Evolutionary conservation across 2,113 vertebrate genomes (phyloP), one percentile per base, ranked within the genome.

Genomic region (Urocolius indicus): DNA sequence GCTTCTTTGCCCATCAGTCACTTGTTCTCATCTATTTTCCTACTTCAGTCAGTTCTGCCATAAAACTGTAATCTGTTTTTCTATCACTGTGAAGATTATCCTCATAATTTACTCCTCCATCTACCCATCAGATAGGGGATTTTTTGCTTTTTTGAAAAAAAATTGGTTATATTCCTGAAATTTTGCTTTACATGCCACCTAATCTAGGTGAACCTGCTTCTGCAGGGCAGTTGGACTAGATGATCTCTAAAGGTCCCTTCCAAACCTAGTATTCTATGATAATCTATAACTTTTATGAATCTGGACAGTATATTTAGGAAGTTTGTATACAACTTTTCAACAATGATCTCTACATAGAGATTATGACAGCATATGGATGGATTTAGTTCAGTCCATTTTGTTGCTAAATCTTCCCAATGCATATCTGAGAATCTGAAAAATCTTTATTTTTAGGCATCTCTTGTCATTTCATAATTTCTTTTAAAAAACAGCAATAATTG

Each of bases 1-100:
- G 63, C 88, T 93, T 92, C 90, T 79, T 86, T 92, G 76, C 63
- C 72, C 96, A 94, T 95, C 92, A 96, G 36, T 96, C 94, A 91
- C 72, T 89, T 71, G 16, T 86, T 97, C 93, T 87, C 24, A 86
- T 62, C 91, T 89, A 57, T 95, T 95, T 95, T 93, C 61, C 86
- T 61, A 88, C 63, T 93, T 93, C 72, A 94, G 26, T 61, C 93
- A 73, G 52, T 90, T 96, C 87, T 86, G 59, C 94, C 65, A 68
- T 84, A 90, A 94, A 96, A 90, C 82, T 90, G 32, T 77, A 90
- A 93, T 91, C 75, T 90, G 38, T 80, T 97, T 95, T 95, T 92
- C 93, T 83, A 7, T 84, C 65, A 16, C 52, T 88, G 45, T 69
- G 75, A 76, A 88, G 72, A 63, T 88, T 59, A 95, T 95, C 93